Conservation (phyloP, 2,888 invertebrate species). For the Prosopocoilus inquinatus region DNA sequence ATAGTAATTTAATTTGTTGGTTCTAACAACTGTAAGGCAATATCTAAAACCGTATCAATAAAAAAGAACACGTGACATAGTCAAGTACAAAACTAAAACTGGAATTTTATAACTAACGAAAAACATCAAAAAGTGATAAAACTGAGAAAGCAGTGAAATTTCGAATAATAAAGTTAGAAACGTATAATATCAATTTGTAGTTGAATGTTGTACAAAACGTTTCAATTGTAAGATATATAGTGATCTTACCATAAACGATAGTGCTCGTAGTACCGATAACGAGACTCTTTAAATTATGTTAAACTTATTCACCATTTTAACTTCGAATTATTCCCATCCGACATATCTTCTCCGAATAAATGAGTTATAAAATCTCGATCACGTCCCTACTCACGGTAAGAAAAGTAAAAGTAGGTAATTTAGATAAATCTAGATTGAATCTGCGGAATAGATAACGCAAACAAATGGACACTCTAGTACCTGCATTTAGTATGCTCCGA, state of each 20-base stretch:
- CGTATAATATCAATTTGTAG: not conserved
- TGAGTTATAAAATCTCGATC: constrained; percentile 9
- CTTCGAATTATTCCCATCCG: constrained; percentile 11
- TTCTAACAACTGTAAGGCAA: too few species aligned
- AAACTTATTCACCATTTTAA: constrained; percentile 4
- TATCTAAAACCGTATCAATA: too few species aligned
- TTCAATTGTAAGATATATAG: not conserved
- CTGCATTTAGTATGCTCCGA: constrained; percentile 32
- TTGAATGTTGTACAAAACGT: not conserved
- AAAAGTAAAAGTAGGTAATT: constrained; percentile 3
- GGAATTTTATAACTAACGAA: too few species aligned
- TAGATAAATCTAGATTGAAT: not conserved
- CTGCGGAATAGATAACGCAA: constrained; percentile 4
- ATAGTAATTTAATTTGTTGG: too few species aligned
- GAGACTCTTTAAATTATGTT: not conserved
- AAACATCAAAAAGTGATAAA: too few species aligned
- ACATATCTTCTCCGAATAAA: constrained; percentile 15
- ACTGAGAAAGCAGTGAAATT: not conserved
- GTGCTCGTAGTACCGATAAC: too few species aligned
- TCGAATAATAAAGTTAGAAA: not conserved
- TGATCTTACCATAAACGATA: not conserved
- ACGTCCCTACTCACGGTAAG: not conserved
- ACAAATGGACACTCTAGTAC: constrained; percentile 9
- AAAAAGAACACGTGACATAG: too few species aligned
- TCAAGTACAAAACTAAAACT: too few species aligned